Conservation (phyloP, 1,140 invertebrate genomes). For the Hetaerina americana region DNA sequence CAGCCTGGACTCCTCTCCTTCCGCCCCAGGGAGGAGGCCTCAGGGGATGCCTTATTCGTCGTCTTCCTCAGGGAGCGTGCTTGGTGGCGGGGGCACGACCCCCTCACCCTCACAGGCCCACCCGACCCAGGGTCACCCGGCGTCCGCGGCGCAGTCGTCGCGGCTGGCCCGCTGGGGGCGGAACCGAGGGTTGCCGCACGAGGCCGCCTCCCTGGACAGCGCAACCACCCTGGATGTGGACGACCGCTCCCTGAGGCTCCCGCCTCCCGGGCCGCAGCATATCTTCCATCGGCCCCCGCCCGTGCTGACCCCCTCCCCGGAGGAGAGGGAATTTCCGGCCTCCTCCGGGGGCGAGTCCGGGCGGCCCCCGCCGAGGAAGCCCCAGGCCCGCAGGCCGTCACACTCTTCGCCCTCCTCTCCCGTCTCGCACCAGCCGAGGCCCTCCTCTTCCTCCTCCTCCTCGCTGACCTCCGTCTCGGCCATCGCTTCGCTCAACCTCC, state of each 20-base stretch:
- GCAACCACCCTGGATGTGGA: not conserved
- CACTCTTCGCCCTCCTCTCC: not conserved
- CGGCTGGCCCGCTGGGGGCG: not conserved
- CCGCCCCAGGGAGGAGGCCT: not conserved
- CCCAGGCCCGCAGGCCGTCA: not conserved
- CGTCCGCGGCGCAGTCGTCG: not conserved
- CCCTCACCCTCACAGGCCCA: conserved; percentile 1
- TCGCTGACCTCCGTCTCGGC: not conserved
- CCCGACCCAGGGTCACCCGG: not conserved
- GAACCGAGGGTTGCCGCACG: not conserved
- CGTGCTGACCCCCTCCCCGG: not conserved
- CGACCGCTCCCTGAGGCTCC: not conserved
- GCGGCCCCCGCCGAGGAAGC: not conserved
- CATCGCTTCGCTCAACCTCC: not conserved
- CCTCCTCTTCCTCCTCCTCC: not conserved
- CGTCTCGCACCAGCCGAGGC: not conserved
- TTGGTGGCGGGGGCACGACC: not conserved
- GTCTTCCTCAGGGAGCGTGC: not conserved
- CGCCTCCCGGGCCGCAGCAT: conserved; percentile 5
- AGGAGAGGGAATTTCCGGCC: not conserved
- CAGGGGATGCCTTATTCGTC: not conserved
- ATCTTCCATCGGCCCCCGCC: not conserved
- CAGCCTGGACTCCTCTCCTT: not conserved
- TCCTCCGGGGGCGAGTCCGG: not conserved
- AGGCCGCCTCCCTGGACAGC: not conserved